phyloP scores from a whole-genome alignment of 2,797 vertebrate species.

The Notolabrus celidotus region DNA sequence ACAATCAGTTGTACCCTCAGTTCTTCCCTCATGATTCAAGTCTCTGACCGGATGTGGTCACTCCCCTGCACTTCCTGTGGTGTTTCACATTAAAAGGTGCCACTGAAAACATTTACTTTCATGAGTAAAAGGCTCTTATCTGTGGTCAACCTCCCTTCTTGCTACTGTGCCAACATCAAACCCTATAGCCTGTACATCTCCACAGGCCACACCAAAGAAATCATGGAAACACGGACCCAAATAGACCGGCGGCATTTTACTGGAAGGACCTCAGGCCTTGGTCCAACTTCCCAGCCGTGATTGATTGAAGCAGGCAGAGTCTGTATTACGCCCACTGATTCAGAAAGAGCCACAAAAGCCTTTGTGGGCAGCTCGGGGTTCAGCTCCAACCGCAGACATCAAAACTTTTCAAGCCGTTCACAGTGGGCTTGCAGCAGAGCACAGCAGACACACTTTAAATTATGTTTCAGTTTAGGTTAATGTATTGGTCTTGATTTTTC shows the following conservation, averaged over 20 bases:
- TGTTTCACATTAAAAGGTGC: slow-evolving; percentile 42
- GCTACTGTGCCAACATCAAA: not conserved
- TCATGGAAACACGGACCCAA: slow-evolving; percentile 42
- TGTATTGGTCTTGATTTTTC: not conserved
- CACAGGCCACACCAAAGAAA: slow-evolving; percentile 1
- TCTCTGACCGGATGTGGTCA: slow-evolving; percentile 64
- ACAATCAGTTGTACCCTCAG: not conserved
- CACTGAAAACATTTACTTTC: slow-evolving; percentile 36
- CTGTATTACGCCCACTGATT: slow-evolving; percentile 28
- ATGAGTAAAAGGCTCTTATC: slow-evolving; percentile 21
- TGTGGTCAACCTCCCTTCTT: slow-evolving; percentile 27
- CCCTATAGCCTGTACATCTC: slow-evolving; percentile 1
- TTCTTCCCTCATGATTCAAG: slow-evolving; percentile 11
- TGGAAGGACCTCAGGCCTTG: slow-evolving; percentile 58
- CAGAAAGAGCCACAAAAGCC: slow-evolving; percentile 30
- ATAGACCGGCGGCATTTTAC: slow-evolving; percentile 55
- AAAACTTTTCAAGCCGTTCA: slow-evolving; percentile 20
- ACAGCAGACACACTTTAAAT: slow-evolving; percentile 4
- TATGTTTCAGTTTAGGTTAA: not conserved
- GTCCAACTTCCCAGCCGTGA: slow-evolving; percentile 36
- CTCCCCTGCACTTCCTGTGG: slow-evolving; percentile 69
- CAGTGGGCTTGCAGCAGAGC: not conserved
- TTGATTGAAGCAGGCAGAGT: slow-evolving; percentile 4
- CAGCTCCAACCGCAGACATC: slow-evolving; percentile 43
- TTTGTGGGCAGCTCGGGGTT: slow-evolving; percentile 35